Evolutionary conservation across 2,797 vertebrate species (phyloP).

Genomic region (Jordanella pulchra): DNA sequence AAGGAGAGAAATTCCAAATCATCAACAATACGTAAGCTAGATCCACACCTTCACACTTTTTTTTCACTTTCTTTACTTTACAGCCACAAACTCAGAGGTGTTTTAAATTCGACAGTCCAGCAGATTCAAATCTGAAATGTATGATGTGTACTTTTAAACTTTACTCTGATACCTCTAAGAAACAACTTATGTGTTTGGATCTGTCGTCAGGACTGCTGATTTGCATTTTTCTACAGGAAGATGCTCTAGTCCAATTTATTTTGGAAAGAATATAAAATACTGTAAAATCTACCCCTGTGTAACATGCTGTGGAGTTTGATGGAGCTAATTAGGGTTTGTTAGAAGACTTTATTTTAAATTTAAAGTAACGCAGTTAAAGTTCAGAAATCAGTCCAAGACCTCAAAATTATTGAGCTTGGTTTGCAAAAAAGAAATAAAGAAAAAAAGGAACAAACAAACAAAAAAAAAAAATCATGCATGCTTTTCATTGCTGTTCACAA

Average conservation of each 20-base stretch:
- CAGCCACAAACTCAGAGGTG: background rate
- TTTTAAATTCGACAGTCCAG: background rate
- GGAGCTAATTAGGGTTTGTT: background rate
- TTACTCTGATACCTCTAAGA: background rate
- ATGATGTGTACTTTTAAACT: background rate
- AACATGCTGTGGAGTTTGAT: background rate
- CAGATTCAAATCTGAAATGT: background rate
- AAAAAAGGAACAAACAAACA: too few species aligned
- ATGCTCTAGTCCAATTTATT: too few species aligned
- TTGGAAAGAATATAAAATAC: too few species aligned
- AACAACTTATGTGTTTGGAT: background rate
- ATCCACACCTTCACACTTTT: background rate
- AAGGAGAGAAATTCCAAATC: constrained; percentile 97
- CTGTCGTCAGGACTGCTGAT: background rate
- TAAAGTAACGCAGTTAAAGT: background rate
- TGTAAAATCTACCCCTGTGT: too few species aligned
- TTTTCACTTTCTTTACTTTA: background rate
- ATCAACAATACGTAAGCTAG: constrained; percentile 92
- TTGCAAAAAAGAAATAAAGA: too few species aligned
- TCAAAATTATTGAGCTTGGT: background rate
- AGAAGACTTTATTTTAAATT: background rate
- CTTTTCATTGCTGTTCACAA: background rate
- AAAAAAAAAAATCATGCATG: background rate
- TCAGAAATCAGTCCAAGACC: background rate
- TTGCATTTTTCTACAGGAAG: too few species aligned